Percentiles rank a stretch among this genome's conserved stretches.
Evolutionary conservation across 1,140 invertebrate genomes (phyloP).

Genomic region (Drosophila tsacasi): DNA sequence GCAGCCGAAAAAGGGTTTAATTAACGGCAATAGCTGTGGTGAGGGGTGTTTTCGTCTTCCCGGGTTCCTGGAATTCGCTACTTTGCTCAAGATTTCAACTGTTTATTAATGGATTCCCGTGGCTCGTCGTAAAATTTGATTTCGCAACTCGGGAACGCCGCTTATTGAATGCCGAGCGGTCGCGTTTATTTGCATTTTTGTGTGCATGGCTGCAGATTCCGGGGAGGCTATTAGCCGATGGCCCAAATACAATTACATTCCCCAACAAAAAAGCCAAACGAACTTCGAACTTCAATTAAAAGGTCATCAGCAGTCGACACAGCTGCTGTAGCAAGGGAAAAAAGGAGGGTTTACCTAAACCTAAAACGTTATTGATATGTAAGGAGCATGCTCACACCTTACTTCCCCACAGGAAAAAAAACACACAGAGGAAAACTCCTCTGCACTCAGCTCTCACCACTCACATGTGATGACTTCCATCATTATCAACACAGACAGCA

Average conservation of each 20-base stretch:
- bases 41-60: slow-evolving; percentile 24
- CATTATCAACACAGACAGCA: slow-evolving; percentile 65
- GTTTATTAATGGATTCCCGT: slow-evolving; percentile 79
- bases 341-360: slow-evolving; percentile 54
- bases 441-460: slow-evolving; percentile 32
- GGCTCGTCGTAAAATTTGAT: slow-evolving; percentile 83
- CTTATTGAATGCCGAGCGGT: slow-evolving; percentile 66
- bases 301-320: slow-evolving; percentile 81
- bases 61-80: slow-evolving; percentile 61
- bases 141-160: slow-evolving; percentile 52
- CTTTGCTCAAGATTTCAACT: slow-evolving; percentile 55
- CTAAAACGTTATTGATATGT: slow-evolving; percentile 80
- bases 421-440: slow-evolving; percentile 20
- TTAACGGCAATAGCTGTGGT: slow-evolving; percentile 61
- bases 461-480: slow-evolving; percentile 70
- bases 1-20: slow-evolving; percentile 63
- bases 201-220: slow-evolving; percentile 58
- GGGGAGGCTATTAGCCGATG: slow-evolving; percentile 23
- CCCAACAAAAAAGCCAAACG: neutral
- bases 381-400: slow-evolving; percentile 75
- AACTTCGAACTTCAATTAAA: slow-evolving; percentile 77
- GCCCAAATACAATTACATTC: slow-evolving; percentile 39
- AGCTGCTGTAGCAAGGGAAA: slow-evolving; percentile 52
- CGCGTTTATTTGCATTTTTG: slow-evolving; percentile 79
- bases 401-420: slow-evolving; percentile 25